Evolutionary conservation across 2,113 vertebrate species (phyloP), one percentile per base, ranked within the genome.

Genomic region (Tragelaphus scriptus): DNA sequence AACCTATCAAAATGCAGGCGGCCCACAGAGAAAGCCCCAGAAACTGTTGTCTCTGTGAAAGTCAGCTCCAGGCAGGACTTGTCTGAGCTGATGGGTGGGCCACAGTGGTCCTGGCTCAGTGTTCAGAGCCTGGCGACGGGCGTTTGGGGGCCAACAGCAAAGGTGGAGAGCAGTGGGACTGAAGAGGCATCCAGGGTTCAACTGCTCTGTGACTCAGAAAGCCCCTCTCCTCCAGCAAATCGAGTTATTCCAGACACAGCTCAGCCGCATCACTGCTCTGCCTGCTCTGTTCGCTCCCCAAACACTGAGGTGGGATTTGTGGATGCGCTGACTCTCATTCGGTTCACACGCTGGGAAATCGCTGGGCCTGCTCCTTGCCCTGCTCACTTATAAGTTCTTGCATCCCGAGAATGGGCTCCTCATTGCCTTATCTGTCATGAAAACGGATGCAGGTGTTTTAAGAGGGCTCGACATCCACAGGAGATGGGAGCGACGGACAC

Each of bases 241-340:
- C 0, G n/a, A 85, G 21, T 58, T 85, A 56, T 84, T 97, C 77
- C 80, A n/a, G 82, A 25, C 5, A 47, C 1, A 75, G 9, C 63
- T 79, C 25, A 36, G 80, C 63, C 0, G 0, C 3, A 58, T 36
- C 32, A n/a, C 10, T 13, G n/a, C 11, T 23, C 68, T 13, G 23
- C 8, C 61, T 80, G 49, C 63, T 63, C 5, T 10, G 16, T 2
- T 23, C 25, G 6, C 58, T 86, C 53, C 86, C 65, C 71, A 58
- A 89, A 82, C 0, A 0, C 6, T 1, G 58, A 40, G 7, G 0
- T 32, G 15, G 58, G 90, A 0, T 28, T 19, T 0, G 2, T 6
- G 0, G 17, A 30, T 2, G 5, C 6, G 51, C 55, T 80, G 65
- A 40, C 49, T 91, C 81, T 85, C 15, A 32, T 13, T 82, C n/a